phyloP scores from a whole-genome alignment of 2,797 vertebrate species.

The Artibeus lituratus region DNA sequence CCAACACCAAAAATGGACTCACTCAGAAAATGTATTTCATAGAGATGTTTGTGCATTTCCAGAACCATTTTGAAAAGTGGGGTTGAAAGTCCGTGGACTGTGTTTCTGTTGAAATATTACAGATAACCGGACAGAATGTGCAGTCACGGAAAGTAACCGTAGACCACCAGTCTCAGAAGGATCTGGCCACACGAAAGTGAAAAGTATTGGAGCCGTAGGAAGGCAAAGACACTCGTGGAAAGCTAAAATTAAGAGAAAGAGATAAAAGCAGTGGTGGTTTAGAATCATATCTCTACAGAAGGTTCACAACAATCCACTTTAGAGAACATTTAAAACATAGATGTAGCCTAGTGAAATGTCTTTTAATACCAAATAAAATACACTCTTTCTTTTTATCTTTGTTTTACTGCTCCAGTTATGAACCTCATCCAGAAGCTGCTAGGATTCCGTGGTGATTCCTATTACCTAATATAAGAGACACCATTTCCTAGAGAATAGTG shows the following conservation, averaged over 20 bases:
- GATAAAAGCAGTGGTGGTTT: neutral
- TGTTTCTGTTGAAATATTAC: neutral
- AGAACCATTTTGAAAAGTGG: neutral
- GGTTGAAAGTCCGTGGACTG: neutral
- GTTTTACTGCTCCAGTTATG: neutral
- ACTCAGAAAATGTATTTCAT: neutral
- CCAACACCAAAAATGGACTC: neutral
- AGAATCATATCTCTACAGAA: neutral
- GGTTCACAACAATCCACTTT: neutral
- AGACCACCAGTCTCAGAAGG: neutral
- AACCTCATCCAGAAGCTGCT: neutral
- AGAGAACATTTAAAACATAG: neutral
- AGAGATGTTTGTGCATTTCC: neutral
- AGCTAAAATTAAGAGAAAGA: neutral
- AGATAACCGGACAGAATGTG: neutral
- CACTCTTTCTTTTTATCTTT: neutral
- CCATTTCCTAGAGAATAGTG: neutral
- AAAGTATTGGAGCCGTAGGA: neutral
- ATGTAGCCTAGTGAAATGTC: neutral
- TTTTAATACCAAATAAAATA: conserved; percentile 32
- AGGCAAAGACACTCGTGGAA: neutral
- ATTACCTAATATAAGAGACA: neutral
- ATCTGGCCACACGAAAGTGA: neutral
- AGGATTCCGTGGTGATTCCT: neutral
- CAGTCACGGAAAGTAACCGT: neutral